Percentiles rank a stretch among this genome's conserved stretches.
Conservation (phyloP, 92 coral and sea anemone genomes). For the Galaxea fascicularis region DNA sequence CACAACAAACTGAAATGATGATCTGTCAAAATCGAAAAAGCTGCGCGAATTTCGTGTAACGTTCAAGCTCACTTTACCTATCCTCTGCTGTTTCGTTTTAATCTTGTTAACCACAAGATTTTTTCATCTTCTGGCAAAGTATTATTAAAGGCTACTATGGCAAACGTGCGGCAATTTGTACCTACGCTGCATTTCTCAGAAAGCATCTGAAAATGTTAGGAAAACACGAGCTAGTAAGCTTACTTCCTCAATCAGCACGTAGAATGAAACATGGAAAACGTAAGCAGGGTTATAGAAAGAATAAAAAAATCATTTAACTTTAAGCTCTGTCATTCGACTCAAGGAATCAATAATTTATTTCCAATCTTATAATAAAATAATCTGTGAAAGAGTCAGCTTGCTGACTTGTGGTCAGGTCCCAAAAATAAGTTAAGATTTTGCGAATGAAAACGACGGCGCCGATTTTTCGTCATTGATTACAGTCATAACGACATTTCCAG, state of each 20-base stretch:
- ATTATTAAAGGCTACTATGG: neutral
- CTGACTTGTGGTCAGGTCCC: conserved; percentile 20
- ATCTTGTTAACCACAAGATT: conserved; percentile 8
- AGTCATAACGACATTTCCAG: neutral
- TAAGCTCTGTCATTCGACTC: conserved; percentile 45
- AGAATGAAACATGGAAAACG: neutral
- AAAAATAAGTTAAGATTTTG: neutral
- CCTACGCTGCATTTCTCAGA: conserved; percentile 2
- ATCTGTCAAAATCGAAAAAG: neutral
- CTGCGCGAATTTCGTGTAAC: neutral
- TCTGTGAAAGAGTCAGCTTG: conserved; percentile 70
- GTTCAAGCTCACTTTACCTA: neutral
- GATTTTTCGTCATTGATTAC: neutral
- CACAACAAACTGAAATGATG: neutral
- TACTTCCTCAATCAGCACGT: neutral
- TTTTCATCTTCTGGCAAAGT: conserved; percentile 25
- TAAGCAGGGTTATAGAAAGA: neutral
- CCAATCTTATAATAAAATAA: conserved; percentile 58
- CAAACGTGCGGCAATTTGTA: conserved; percentile 24
- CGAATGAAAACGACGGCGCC: neutral
- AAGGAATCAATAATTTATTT: conserved; percentile 64
- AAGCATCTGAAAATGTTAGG: neutral
- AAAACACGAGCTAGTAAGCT: neutral
- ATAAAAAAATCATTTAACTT: conserved; percentile 15
- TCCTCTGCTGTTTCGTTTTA: conserved; percentile 20